These are phyloP conservation scores for Eueides isabella DNA, from an alignment of 1,140 invertebrate genomes.

Conservation along the genomic window DNA sequence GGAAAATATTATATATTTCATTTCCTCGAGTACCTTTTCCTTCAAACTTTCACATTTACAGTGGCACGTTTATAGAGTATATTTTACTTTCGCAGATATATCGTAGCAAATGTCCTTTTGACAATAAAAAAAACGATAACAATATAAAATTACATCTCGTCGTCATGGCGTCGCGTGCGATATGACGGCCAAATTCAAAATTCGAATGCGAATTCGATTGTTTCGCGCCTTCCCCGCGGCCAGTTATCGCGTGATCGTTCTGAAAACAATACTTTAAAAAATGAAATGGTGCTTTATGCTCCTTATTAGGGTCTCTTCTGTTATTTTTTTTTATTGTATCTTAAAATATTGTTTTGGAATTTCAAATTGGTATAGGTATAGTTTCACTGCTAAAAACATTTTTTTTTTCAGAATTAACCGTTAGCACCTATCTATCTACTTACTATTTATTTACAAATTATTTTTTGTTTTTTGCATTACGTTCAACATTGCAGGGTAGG, in stretches of 20 bases:
- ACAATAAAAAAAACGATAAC: not conserved
- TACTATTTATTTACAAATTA: too few relatives aligned
- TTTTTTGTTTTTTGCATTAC: too few relatives aligned
- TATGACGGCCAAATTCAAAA: constrained; percentile 68
- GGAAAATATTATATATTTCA: too few relatives aligned
- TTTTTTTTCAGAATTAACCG: too few relatives aligned
- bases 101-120: not conserved
- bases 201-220: constrained; percentile 52
- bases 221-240: constrained; percentile 48
- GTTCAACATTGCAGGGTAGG: too few relatives aligned
- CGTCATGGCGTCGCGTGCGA: constrained; percentile 56
- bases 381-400: not conserved
- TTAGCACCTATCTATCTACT: too few relatives aligned
- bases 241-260: constrained; percentile 52
- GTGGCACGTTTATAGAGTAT: too few relatives aligned
- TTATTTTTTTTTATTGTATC: not conserved
- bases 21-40: too few relatives aligned
- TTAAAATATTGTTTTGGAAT: not conserved
- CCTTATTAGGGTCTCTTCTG: constrained; percentile 36
- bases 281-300: constrained; percentile 40
- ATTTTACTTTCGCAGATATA: too few relatives aligned
- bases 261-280: constrained; percentile 30
- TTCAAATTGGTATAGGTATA: not conserved
- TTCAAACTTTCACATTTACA: too few relatives aligned
- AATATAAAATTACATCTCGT: not conserved